phyloP scores from a whole-genome alignment of 2,888 invertebrate genomes.

The Cotesia congregata region DNA sequence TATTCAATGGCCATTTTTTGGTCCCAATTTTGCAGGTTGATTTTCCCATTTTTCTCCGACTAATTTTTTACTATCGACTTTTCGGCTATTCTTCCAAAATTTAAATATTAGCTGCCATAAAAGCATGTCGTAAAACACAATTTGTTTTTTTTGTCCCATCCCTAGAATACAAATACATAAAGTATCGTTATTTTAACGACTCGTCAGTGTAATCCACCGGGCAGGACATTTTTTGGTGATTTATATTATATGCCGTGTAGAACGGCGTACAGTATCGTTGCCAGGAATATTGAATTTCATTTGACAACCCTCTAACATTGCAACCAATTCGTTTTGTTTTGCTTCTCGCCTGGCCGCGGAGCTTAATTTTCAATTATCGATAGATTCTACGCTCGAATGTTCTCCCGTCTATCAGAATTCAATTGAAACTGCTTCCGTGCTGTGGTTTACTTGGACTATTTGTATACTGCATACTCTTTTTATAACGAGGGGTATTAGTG shows the following conservation, averaged over 20 bases:
- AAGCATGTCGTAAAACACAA: too few relatives aligned
- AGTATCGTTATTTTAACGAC: background rate
- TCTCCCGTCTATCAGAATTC: conserved; percentile 36
- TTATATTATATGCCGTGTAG: background rate
- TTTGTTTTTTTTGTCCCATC: too few relatives aligned
- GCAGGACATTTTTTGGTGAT: background rate
- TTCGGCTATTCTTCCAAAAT: too few relatives aligned
- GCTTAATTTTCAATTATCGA: conserved; percentile 56
- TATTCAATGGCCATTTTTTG: too few relatives aligned
- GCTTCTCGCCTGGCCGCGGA: conserved; percentile 31
- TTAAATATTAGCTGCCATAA: too few relatives aligned
- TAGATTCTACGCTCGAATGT: conserved; percentile 40
- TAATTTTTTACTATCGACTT: too few relatives aligned
- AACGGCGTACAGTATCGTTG: background rate
- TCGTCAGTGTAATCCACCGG: background rate
- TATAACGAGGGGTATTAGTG: background rate
- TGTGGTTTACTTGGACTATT: conserved; percentile 20
- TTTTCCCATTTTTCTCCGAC: too few relatives aligned
- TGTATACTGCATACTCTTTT: background rate
- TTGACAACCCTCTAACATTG: conserved; percentile 25
- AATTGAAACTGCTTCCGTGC: conserved; percentile 25
- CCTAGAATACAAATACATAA: background rate
- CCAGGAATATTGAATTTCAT: conserved; percentile 6
- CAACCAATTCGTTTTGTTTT: conserved; percentile 35
- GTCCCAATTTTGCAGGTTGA: too few relatives aligned